Evolutionary conservation across 2,797 vertebrate genomes (phyloP).

Genomic region (Phataginus tricuspis): DNA sequence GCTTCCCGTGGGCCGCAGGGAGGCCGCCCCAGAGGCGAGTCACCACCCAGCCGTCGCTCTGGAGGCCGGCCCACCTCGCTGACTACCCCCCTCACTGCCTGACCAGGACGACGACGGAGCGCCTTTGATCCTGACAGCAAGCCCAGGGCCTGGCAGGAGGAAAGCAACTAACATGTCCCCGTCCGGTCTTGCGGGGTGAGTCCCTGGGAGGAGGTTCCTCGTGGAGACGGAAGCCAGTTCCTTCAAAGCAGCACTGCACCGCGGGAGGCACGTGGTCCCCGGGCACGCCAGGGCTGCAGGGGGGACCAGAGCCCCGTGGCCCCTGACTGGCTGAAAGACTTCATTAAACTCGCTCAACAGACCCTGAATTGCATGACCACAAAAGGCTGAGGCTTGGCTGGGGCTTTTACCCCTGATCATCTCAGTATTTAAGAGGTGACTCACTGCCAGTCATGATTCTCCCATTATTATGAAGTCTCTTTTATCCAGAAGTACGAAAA

Average conservation of each 20-base stretch:
- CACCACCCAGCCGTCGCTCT: fast-evolving
- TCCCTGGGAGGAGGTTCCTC: slow-evolving; percentile 17
- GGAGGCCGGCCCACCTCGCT: neutral
- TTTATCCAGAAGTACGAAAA: neutral
- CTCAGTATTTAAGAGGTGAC: slow-evolving; percentile 15
- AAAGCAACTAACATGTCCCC: slow-evolving; percentile 38
- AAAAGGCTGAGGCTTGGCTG: neutral
- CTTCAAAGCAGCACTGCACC: neutral
- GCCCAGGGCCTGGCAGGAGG: slow-evolving; percentile 41
- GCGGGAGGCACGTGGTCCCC: neutral
- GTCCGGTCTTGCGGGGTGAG: neutral
- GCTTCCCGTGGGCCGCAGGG: neutral
- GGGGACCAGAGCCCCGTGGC: neutral
- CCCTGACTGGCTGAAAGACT: slow-evolving; percentile 56
- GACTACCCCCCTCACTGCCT: neutral
- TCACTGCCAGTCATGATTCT: neutral
- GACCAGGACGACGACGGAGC: neutral
- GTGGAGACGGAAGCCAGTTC: neutral
- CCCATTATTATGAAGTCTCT: slow-evolving; percentile 5
- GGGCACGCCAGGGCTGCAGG: neutral
- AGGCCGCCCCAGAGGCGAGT: neutral
- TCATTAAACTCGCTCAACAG: slow-evolving; percentile 57
- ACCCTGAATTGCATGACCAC: neutral
- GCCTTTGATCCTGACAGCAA: slow-evolving; percentile 20
- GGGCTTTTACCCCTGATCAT: neutral